Evolutionary conservation across 1,140 invertebrate species (phyloP).

Genomic region (Ectropis grisescens): DNA sequence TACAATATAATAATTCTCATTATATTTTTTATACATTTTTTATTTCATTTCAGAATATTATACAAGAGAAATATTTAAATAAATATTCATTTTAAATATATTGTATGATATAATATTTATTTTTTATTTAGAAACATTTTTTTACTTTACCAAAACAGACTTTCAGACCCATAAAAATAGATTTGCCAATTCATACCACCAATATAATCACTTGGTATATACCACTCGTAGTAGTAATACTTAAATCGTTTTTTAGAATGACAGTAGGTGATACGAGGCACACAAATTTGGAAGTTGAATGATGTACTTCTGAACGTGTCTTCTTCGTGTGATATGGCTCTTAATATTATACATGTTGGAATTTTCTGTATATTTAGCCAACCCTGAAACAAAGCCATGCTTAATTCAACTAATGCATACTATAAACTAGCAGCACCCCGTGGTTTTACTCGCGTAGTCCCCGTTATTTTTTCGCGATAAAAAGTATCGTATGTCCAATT

Average conservation of each 20-base stretch:
- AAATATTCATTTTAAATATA: too few species aligned
- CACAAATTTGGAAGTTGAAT: constrained; percentile 37
- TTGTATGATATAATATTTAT: too few species aligned
- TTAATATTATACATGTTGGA: constrained; percentile 37
- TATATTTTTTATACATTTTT: too few species aligned
- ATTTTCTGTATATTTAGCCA: constrained; percentile 32
- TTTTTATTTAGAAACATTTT: too few species aligned
- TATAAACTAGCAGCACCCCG: too few species aligned
- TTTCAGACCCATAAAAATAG: constrained; percentile 33
- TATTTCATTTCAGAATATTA: too few species aligned
- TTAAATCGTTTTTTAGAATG: constrained; percentile 24
- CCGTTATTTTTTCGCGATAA: too few species aligned
- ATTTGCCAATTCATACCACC: constrained; percentile 42
- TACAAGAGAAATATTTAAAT: constrained; percentile 8
- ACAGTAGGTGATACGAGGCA: constrained; percentile 33
- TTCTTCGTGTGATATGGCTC: constrained; percentile 21
- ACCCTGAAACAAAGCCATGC: constrained; percentile 18
- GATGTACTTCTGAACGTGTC: constrained; percentile 27
- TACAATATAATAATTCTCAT: too few species aligned
- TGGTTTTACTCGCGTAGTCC: too few species aligned
- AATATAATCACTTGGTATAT: constrained; percentile 24
- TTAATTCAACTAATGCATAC: not conserved
- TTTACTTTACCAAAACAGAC: constrained; percentile 15
- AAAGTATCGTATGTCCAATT: not conserved
- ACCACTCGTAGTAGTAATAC: constrained; percentile 44